A percentile compares a stretch with the other conserved stretches of the same genome.
These are phyloP conservation scores for Pyrrhia umbra DNA, from an alignment of 2,888 invertebrate genomes.

Conservation along the genomic window DNA sequence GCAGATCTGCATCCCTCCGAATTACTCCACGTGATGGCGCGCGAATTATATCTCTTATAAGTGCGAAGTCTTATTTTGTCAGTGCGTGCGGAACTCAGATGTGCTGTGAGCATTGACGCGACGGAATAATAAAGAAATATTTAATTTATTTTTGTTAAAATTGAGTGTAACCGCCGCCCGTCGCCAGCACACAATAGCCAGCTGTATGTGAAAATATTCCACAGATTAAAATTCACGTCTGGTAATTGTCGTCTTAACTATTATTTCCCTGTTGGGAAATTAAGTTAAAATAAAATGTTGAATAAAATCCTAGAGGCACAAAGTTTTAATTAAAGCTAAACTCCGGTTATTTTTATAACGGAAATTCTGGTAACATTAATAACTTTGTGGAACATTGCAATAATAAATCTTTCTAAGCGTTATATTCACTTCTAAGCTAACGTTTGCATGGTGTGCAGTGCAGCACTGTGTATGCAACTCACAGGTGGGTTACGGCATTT, in stretches of 20 bases:
- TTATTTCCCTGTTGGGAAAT: slow-evolving; percentile 53
- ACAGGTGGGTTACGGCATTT: too few relatives aligned
- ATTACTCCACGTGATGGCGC: not conserved
- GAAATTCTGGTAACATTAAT: slow-evolving; percentile 44
- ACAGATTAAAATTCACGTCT: slow-evolving; percentile 33
- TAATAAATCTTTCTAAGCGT: slow-evolving; percentile 16
- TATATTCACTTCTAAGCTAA: slow-evolving; percentile 10
- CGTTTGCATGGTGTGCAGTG: slow-evolving; percentile 3
- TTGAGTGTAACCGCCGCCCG: not conserved
- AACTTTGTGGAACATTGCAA: slow-evolving; percentile 13
- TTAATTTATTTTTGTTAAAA: not conserved
- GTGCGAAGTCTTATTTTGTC: too few relatives aligned
- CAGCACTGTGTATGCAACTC: not conserved
- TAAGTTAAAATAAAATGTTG: slow-evolving; percentile 41
- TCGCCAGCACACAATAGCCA: slow-evolving; percentile 9
- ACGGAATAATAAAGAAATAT: not conserved
- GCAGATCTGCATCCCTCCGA: not conserved
- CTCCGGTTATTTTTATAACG: slow-evolving; percentile 36
- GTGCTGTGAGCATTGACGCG: not conserved
- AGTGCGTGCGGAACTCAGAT: not conserved
- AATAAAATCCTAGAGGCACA: slow-evolving; percentile 35
- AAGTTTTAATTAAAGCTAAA: slow-evolving; percentile 56
- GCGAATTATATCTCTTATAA: not conserved
- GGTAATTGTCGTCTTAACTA: slow-evolving; percentile 37
- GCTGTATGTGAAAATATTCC: slow-evolving; percentile 23